Evolutionary conservation across 2,888 invertebrate genomes (phyloP), one percentile per base, ranked within the genome.

Genomic region (Frankliniella fusca): DNA sequence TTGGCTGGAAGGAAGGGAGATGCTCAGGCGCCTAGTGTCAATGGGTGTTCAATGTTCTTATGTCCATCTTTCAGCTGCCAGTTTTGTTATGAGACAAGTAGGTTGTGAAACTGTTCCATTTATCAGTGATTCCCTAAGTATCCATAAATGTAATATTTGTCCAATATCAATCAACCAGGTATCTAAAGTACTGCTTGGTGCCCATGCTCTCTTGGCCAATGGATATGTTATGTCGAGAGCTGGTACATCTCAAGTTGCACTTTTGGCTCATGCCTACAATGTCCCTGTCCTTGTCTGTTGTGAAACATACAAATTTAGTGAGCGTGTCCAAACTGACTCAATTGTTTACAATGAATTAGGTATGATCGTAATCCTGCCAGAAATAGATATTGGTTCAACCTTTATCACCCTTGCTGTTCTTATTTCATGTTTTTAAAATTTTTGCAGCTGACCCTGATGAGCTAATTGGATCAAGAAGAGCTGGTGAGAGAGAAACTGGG

Each of bases 221-320:
- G 98, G 98, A 3, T 94, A 94, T 85, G 96, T 98, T 81, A 94
- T 97, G 93, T 95, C 95, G 11, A 91, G 95, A 83, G 93, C 93
- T 81, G 98, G 98, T 81, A 94, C 94, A 3, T 94, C 97, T 48
- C 94, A 95, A 88, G 92, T 97, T 79, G 97, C 98, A 50, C 90
- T 97, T 80, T 92, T 94, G 83, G 98, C 98, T 76, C 93, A 94
- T 86, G 92, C 94, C 2, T 93, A 91, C 87, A 97, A 97, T 89
- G 95, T 97, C 85, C 98, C 98, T 27, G 96, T 98, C 80, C 90
- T 98, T 18, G 96, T 98, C 23, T 97, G 97, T 86, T 97, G 97
- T 88, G 98, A 98, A 90, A 97, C 97, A 80, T 97, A 97, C 90
- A 98, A 99, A 90, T 97, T 98, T 88, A 94, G 94, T 85, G 98